Conservation (phyloP, 2,888 invertebrate species). For the Erebia ligea region DNA sequence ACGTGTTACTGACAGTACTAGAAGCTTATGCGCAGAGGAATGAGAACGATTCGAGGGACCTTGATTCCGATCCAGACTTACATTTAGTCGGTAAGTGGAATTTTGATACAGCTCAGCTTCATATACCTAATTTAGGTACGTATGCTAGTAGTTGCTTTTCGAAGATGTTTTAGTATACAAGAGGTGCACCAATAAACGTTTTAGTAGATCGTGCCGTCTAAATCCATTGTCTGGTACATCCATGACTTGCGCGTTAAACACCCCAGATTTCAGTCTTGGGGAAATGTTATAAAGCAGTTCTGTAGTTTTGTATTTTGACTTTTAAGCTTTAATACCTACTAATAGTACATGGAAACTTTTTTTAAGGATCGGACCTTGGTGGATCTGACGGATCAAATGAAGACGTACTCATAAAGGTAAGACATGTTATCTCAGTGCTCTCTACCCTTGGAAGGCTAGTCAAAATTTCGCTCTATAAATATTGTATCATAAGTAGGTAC, state of each 20-base stretch:
- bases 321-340: neutral
- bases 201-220: too few species aligned
- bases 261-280: too few species aligned
- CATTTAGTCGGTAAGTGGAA: slow-evolving; percentile 64
- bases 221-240: too few species aligned
- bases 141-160: too few species aligned
- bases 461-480: neutral
- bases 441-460: neutral
- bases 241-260: too few species aligned
- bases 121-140: too few species aligned
- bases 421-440: neutral
- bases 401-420: slow-evolving; percentile 88
- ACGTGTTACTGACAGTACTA: slow-evolving; percentile 77
- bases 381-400: slow-evolving; percentile 83
- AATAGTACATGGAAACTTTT: slow-evolving; percentile 16
- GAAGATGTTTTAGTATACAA: too few species aligned
- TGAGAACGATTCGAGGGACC: slow-evolving; percentile 54
- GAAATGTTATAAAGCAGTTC: neutral
- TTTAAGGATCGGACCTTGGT: slow-evolving; percentile 72
- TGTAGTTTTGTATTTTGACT: too few species aligned
- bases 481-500: too few species aligned
- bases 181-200: too few species aligned
- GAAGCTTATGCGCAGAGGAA: slow-evolving; percentile 77
- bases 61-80: slow-evolving; percentile 62
- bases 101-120: neutral